Evolutionary conservation across 2,888 invertebrate species (phyloP), one percentile per base, ranked within the genome.

Genomic region (Phortica magna): DNA sequence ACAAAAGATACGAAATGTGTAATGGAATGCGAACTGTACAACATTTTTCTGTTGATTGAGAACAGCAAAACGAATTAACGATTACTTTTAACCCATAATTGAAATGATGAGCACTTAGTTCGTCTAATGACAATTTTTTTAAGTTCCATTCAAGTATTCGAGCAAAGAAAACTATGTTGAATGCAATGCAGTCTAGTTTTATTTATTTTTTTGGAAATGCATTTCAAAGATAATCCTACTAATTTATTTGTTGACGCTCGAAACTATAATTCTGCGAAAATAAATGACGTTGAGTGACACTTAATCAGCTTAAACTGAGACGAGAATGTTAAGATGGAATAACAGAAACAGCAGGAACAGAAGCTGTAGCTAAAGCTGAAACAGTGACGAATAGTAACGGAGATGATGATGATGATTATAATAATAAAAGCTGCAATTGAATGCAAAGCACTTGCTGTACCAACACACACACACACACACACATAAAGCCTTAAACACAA

Each of bases 391-490:
- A 39, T 71, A 71, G 43, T 71, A 71, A 71, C 70, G 53, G 12
- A 68, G 68, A 19, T 68, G 68, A 43, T 43, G 68, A 70, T 70
- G 22, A 43, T 70, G 48, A 70, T 70, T 12, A 71, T 71, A 53
- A 71, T 55, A 71, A 71, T 71, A 71, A 71, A 71, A 53, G 70
- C 70, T 71, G 55, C 70, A 71, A 71, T 71, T 71, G 70, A 71
- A 71, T 71, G 70, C 70, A 53, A 55, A 71, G 42, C 43, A 71
- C 14, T 48, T 71, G 42, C 53, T 55, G 4, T 41, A 65, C 7
- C 5, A 12, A 65, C 10, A 65, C 14, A n/a, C 31, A 70, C 22
- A 71, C 0, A 61, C 10, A 22, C 0, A 10, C 61, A 61, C 17
- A 19, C 12, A 9, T 17, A 14, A 6, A 59, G 9, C 59, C 5